These are phyloP conservation scores for Sternarchorhynchus goeldii DNA, from an alignment of 2,797 vertebrate genomes.

Conservation along the genomic window DNA sequence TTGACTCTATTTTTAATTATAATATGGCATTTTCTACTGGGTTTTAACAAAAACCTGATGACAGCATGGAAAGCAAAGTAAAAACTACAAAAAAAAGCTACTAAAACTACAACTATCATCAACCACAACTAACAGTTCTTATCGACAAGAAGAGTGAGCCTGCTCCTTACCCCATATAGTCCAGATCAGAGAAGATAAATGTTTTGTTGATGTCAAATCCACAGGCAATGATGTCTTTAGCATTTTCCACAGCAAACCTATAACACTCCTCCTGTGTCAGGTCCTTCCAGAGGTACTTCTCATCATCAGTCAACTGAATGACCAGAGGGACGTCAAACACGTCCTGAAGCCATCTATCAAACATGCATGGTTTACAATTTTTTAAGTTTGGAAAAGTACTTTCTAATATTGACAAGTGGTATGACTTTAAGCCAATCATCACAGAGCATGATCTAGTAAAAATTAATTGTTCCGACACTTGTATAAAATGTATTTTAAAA, in stretches of 20 bases:
- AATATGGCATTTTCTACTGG: background rate
- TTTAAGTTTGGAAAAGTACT: background rate
- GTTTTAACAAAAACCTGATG: background rate
- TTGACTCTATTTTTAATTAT: background rate
- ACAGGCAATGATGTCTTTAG: constrained; percentile 95
- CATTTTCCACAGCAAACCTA: constrained; percentile 86
- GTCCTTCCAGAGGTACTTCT: constrained; percentile 99
- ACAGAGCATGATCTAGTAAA: background rate
- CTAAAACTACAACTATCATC: background rate
- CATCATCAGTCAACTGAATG: constrained; percentile 96
- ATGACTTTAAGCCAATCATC: background rate
- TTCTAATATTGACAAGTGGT: background rate
- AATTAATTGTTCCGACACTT: background rate
- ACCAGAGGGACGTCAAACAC: constrained; percentile 92
- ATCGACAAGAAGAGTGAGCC: too few species aligned
- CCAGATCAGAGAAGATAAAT: constrained; percentile 96
- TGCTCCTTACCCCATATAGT: constrained; percentile 90
- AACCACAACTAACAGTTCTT: too few species aligned
- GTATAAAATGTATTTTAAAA: background rate
- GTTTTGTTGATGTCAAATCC: constrained; percentile 97
- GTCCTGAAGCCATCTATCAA: constrained; percentile 92
- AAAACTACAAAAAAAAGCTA: background rate
- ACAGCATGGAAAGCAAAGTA: background rate
- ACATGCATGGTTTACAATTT: background rate
- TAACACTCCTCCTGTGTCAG: constrained; percentile 86